Conservation (phyloP, 2,888 invertebrate species). For the Creontiades dilutus region DNA sequence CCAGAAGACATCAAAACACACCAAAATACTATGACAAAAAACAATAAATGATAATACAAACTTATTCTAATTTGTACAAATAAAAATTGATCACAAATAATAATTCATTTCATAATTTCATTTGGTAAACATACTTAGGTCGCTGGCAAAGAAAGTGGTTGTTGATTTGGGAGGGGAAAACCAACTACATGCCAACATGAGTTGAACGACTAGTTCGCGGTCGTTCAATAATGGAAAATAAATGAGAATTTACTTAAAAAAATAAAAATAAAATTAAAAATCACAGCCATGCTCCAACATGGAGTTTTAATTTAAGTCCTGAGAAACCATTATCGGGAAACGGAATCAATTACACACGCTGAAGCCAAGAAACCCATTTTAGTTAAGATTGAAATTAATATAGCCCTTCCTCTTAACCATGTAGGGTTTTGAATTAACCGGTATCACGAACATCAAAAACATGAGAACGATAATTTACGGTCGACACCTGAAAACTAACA, state of each 20-base stretch:
- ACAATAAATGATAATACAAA: slow-evolving; percentile 34
- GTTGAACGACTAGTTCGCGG: background rate
- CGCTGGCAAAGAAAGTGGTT: slow-evolving; percentile 47
- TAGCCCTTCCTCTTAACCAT: too few species aligned
- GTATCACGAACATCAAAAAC: too few species aligned
- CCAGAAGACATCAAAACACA: background rate
- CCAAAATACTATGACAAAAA: slow-evolving; percentile 3
- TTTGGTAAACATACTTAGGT: slow-evolving; percentile 31
- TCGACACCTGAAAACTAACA: too few species aligned
- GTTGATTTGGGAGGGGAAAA: background rate
- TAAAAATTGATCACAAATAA: slow-evolving; percentile 55
- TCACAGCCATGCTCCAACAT: background rate
- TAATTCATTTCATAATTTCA: background rate
- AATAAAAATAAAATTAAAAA: slow-evolving; percentile 1
- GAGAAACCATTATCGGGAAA: background rate
- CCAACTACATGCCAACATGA: background rate
- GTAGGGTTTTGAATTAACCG: too few species aligned
- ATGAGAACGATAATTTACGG: too few species aligned
- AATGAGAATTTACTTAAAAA: background rate
- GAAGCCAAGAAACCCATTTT: too few species aligned
- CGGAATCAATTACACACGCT: too few species aligned
- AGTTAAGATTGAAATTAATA: too few species aligned
- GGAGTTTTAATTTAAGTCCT: background rate
- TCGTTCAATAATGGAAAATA: background rate
- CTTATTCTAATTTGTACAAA: slow-evolving; percentile 60